phyloP scores from a whole-genome alignment of 2,113 vertebrate species.

The Salvelinus namaycush region DNA sequence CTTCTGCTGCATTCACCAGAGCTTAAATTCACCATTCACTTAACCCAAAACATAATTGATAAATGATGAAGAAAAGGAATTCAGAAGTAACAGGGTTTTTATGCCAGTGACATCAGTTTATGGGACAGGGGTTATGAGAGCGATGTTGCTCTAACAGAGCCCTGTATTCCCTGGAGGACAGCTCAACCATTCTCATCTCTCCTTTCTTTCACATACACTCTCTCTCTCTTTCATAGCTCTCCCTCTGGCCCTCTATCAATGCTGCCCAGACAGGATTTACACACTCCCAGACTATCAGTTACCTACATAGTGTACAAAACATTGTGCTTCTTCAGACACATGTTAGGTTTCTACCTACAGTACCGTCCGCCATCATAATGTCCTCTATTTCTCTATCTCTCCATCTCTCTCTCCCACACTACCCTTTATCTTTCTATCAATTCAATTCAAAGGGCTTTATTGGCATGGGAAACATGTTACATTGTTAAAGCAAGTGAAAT shows the following conservation, averaged over 20 bases:
- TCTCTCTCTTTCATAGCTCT: not conserved
- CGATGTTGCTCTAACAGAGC: not conserved
- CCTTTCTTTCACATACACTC: not conserved
- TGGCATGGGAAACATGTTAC: too few relatives aligned
- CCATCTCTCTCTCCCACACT: not conserved
- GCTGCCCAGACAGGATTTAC: slow-evolving; percentile 45
- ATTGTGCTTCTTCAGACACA: slow-evolving; percentile 36
- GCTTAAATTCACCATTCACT: not conserved
- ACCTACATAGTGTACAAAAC: slow-evolving; percentile 48
- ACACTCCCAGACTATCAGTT: slow-evolving; percentile 64
- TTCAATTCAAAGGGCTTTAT: too few relatives aligned
- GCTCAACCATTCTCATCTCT: not conserved
- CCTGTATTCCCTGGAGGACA: not conserved
- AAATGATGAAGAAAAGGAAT: not conserved
- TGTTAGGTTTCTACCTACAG: slow-evolving; percentile 12
- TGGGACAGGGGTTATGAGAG: not conserved
- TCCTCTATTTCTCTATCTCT: not conserved
- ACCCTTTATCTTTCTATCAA: too few relatives aligned
- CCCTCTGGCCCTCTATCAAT: slow-evolving; percentile 10
- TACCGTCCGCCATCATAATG: not conserved
- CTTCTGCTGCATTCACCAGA: not conserved
- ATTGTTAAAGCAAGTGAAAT: too few relatives aligned
- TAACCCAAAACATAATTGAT: not conserved
- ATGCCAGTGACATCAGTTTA: not conserved
- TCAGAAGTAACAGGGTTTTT: not conserved